Percentiles rank a stretch among this genome's conserved stretches.
These are phyloP conservation scores for Micropoecilia bifurca DNA, from an alignment of 2,797 vertebrate genomes.

Conservation along the genomic window DNA sequence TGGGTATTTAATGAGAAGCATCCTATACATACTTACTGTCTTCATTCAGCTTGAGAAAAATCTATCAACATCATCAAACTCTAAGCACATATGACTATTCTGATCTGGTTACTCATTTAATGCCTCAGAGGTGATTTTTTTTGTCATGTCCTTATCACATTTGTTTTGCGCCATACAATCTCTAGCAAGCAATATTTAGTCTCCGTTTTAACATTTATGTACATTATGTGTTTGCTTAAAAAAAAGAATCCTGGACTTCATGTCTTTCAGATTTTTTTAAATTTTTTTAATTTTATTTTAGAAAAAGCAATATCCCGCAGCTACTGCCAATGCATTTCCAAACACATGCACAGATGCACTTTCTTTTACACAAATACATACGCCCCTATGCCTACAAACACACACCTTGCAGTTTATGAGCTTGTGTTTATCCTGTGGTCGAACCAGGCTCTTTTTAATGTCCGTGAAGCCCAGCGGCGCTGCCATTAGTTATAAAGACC, in stretches of 20 bases:
- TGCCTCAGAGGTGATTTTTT: not conserved
- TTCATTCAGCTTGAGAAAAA: not conserved
- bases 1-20: not conserved
- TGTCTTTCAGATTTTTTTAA: conserved; percentile 38
- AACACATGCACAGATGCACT: conserved; percentile 44
- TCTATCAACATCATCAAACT: not conserved
- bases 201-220: conserved; percentile 28
- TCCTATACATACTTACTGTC: not conserved
- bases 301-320: conserved; percentile 69
- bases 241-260: conserved; percentile 30
- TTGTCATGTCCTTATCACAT: not conserved
- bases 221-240: conserved; percentile 30
- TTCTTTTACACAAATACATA: conserved; percentile 41
- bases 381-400: conserved; percentile 30
- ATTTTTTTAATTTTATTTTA: conserved; percentile 35
- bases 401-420: conserved; percentile 67
- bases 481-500: conserved; percentile 74
- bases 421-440: conserved; percentile 79
- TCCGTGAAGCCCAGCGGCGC: conserved; percentile 68
- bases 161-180: not conserved
- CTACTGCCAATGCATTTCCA: conserved; percentile 37
- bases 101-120: not conserved
- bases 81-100: not conserved
- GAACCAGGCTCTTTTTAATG: conserved; percentile 77
- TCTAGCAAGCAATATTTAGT: conserved; percentile 5